phyloP scores from a whole-genome alignment of 2,888 invertebrate species.

The Smittia sp. region DNA sequence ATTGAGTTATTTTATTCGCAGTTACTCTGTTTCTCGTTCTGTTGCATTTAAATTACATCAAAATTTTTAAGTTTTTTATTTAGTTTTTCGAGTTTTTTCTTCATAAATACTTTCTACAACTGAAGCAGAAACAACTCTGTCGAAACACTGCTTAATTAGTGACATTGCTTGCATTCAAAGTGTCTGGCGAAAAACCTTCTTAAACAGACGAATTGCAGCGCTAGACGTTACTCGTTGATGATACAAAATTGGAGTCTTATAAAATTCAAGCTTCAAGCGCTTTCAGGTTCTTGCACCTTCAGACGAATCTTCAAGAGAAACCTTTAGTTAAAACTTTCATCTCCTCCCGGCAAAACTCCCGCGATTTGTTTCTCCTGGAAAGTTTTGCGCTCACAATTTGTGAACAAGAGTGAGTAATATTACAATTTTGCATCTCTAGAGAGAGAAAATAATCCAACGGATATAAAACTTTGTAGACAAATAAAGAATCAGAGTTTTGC shows the following conservation, averaged over 20 bases:
- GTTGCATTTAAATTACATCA: no score
- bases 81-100: no score
- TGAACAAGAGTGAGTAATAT: neutral
- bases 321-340: neutral
- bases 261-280: neutral
- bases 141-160: no score
- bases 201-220: no score
- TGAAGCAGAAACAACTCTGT: no score
- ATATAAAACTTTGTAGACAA: slow-evolving; percentile 23
- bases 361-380: neutral
- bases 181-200: no score
- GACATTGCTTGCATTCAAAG: no score
- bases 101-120: no score
- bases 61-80: no score
- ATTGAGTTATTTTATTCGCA: no score
- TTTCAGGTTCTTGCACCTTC: slow-evolving; percentile 7
- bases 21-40: no score
- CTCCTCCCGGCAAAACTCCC: neutral
- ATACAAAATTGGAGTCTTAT: neutral
- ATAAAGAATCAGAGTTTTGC: neutral
- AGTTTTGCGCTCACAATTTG: neutral
- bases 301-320: neutral
- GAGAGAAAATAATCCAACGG: neutral
- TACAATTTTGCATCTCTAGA: neutral
- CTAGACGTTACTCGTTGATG: no score